phyloP scores from a whole-genome alignment of 1,140 invertebrate species.

The Heliconius himera region DNA sequence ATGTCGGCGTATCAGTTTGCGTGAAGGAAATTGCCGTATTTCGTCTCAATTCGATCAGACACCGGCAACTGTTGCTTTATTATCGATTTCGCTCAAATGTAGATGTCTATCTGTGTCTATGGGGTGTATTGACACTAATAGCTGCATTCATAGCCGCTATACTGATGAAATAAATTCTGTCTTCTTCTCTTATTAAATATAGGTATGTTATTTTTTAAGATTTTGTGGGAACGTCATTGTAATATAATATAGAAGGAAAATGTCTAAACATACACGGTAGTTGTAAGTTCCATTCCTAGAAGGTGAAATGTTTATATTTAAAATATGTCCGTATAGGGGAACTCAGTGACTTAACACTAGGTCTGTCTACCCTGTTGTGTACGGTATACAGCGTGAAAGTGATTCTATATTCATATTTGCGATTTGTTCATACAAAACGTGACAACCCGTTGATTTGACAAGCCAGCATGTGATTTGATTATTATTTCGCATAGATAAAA shows the following conservation, averaged over 20 bases:
- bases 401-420: no score
- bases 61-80: conserved; percentile 53
- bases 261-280: not conserved
- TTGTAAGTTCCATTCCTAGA: not conserved
- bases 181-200: not conserved
- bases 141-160: not conserved
- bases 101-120: conserved; percentile 18
- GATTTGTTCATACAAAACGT: no score
- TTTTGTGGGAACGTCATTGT: not conserved
- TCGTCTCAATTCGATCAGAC: conserved; percentile 53
- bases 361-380: no score
- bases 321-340: no score
- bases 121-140: not conserved
- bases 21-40: conserved; percentile 52
- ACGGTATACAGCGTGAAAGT: no score
- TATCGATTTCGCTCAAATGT: conserved; percentile 31
- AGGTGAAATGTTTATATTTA: no score
- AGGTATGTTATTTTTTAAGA: not conserved
- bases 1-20: conserved; percentile 42
- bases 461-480: no score
- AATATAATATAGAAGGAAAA: no score
- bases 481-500: no score
- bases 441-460: no score
- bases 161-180: no score
- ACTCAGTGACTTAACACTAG: no score